Base-by-base conservation (phyloP, 2,113 vertebrate species). In the Gymnocephalus cernua region DNA sequence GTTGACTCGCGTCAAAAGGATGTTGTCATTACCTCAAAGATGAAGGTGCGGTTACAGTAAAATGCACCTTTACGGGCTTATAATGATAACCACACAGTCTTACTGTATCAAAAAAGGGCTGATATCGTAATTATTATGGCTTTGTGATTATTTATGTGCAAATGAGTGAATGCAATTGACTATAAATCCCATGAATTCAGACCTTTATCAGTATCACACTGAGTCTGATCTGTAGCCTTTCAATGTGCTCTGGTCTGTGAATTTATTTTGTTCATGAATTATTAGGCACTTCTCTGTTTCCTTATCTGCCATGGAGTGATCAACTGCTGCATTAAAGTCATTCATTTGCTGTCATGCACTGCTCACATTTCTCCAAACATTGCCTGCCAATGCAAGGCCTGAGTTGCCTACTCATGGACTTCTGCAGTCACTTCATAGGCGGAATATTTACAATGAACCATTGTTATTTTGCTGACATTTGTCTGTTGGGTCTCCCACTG, bases 1-100 rank as follows among this genome's bases (percentile, higher is more conserved):
- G 90, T 85, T 86, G 86, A 86, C 84, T 89, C 88, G 79, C 86
- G 78, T 90, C 87, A 86, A 89, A 11, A 89, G 86, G 89, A 93
- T 94, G 93, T 87, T 92, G 92, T 94, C 92, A 93, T 93, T 88
- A 91, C 89, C 91, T 85, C 87, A 63, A 16, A 83, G 73, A 82
- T 81, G 79, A 82, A 95, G 94, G 91, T 92, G 93, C 92, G 94
- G 93, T 89, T 92, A 84, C 74, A 70, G 74, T 79, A 48, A 84
- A 70, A 85, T 38, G 77, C 77, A 82, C 81, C 72, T 88, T 70
- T 74, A 56, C 27, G 10, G 70, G 61, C 85, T 73, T 53, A 0
- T 35, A 15, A 38, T 66, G 4, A 74, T 13, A 12, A 74, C 11
- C 45, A 66, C 77, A 70, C 45, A 29, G 14, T 44, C 48, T 29